Percentiles rank a stretch among this genome's conserved stretches.
Conservation (phyloP, 2,888 invertebrate genomes). For the Trachelus stipa region DNA sequence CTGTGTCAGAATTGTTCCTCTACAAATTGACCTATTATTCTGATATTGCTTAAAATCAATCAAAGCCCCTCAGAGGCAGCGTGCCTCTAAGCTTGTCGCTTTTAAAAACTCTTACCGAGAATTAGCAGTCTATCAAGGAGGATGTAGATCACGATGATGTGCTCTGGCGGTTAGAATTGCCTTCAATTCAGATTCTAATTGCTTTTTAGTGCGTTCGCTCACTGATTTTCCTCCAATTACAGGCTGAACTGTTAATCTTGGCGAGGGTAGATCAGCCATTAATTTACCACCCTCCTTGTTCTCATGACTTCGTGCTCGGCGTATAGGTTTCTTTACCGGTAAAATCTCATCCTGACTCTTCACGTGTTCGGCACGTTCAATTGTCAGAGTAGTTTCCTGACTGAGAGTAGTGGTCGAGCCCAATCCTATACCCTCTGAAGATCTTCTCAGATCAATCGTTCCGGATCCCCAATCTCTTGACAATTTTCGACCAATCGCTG, state of each 20-base stretch:
- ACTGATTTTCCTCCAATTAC: slow-evolving; percentile 61
- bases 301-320: slow-evolving; percentile 62
- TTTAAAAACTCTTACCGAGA: slow-evolving; percentile 17
- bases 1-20: slow-evolving; percentile 47
- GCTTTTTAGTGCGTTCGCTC: slow-evolving; percentile 62
- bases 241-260: slow-evolving; percentile 56
- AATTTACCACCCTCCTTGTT: slow-evolving; percentile 52
- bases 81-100: slow-evolving; percentile 35
- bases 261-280: slow-evolving; percentile 51
- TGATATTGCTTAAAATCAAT: slow-evolving; percentile 66
- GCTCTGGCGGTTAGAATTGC: slow-evolving; percentile 63
- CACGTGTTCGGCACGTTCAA: slow-evolving; percentile 34
- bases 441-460: slow-evolving; percentile 55
- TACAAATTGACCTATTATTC: slow-evolving; percentile 65
- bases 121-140: slow-evolving; percentile 57
- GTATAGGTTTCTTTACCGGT: slow-evolving; percentile 54
- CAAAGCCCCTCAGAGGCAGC: slow-evolving; percentile 66
- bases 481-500: slow-evolving; percentile 60
- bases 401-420: slow-evolving; percentile 45
- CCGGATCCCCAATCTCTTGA: slow-evolving; percentile 64
- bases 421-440: slow-evolving; percentile 54
- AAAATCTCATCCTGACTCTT: slow-evolving; percentile 40
- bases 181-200: slow-evolving; percentile 63
- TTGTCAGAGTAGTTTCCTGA: slow-evolving; percentile 46
- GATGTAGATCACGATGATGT: slow-evolving; percentile 63